A percentile compares a stretch with the other conserved stretches of the same genome.
Conservation (phyloP, 2,888 invertebrate species). For the Desoria tigrina region DNA sequence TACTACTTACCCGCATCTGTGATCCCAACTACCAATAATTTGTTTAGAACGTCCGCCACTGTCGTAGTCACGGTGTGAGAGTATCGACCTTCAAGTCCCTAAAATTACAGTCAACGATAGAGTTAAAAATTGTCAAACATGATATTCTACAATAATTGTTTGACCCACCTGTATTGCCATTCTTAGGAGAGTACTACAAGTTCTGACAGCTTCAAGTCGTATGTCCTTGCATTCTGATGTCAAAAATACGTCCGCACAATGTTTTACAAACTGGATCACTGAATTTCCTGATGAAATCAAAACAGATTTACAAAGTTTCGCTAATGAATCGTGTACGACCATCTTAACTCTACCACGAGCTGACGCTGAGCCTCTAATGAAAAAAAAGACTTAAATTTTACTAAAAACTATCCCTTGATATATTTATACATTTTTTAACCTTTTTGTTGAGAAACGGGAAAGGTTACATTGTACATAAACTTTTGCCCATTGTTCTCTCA, state of each 20-base stretch:
- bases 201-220: constrained; percentile 89
- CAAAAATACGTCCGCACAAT: constrained; percentile 89
- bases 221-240: constrained; percentile 89
- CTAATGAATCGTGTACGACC: constrained; percentile 11
- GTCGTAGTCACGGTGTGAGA: constrained; percentile 78
- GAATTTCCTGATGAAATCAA: constrained; percentile 81
- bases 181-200: constrained; percentile 84
- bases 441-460: too few species aligned
- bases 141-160: too few species aligned
- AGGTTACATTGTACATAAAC: too few species aligned
- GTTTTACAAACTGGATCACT: constrained; percentile 84
- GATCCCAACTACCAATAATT: constrained; percentile 87
- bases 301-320: constrained; percentile 4
- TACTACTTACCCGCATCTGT: constrained; percentile 74
- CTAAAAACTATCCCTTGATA: too few species aligned
- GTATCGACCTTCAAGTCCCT: constrained; percentile 54
- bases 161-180: constrained; percentile 71
- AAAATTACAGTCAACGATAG: constrained; percentile 23
- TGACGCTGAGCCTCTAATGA: too few species aligned
- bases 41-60: constrained; percentile 86
- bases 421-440: too few species aligned
- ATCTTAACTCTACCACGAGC: too few species aligned
- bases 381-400: too few species aligned
- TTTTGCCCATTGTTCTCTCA: too few species aligned
- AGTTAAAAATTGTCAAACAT: too few species aligned